Base-by-base conservation (phyloP, 2,888 invertebrate genomes). In the Calliopum simillimum region DNA sequence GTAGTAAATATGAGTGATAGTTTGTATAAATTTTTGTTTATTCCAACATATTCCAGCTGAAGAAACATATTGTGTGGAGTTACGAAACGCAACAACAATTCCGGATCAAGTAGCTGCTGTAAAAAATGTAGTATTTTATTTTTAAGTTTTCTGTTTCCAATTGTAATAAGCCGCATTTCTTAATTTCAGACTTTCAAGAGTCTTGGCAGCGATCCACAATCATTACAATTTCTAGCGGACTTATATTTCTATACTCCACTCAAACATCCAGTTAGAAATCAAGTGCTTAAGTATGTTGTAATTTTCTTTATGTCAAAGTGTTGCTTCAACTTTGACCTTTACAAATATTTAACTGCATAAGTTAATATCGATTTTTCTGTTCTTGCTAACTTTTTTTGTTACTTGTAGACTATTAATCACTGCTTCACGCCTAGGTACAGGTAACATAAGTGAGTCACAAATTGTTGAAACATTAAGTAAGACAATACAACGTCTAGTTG, bases 211-310 rank as follows among this genome's bases (percentile, higher is more conserved):
- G 75, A 80, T 71, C 33, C 71, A 4, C 70, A 76, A 3, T 75
- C 74, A 1, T 71, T 84, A 16, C 78, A 80, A 73, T 83, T 87
- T 68, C 74, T 87, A 3, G 77, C 84, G 21, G 82, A 86, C 72
- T 64, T 86, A 0, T 82, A 82, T 23, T 81, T 87, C 53, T 73
- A 76, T 68, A 79, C 81, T 46, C 83, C 86, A 0, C 74, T 83
- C 0, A 87, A 86, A 71, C 87, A 87, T 77, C 84, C 87, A 8
- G 79, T 87, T 19, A 84, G 86, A 61, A 84, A 84, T 76, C 80
- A 84, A 70, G 75, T 85, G 21, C 71, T 79, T 19, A 86, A 84
- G 87, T 87, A 78, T 75, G 80, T 77, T 55, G 23, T 44, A 44
- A 21, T 23, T 43, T 44, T 51, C 71, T 47, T 63, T 21, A 43